A percentile compares a stretch with the other conserved stretches of the same genome.
Evolutionary conservation across 2,797 vertebrate genomes (phyloP).

Genomic region (Periparus ater): DNA sequence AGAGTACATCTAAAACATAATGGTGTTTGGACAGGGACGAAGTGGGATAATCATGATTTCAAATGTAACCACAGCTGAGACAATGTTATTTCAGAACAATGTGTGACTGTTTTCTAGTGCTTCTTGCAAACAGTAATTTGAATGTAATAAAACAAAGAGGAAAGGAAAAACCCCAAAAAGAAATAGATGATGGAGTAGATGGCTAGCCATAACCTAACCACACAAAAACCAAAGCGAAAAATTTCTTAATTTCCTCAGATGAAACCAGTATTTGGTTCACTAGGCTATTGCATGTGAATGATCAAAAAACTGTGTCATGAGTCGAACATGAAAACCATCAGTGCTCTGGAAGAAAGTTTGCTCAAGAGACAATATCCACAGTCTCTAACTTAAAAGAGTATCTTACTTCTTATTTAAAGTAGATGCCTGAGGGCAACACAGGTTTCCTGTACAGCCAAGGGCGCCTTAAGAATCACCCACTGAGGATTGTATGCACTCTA

Average conservation of each 20-base stretch:
- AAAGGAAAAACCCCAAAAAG: not conserved
- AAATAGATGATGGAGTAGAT: not conserved
- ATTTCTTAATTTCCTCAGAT: not conserved
- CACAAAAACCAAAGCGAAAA: not conserved
- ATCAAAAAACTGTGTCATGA: not conserved
- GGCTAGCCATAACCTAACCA: not conserved
- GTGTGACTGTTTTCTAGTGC: not conserved
- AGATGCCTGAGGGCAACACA: constrained; percentile 10
- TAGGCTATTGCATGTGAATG: not conserved
- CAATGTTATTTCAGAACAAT: constrained; percentile 23
- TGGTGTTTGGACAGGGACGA: constrained; percentile 41
- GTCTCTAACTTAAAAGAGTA: not conserved
- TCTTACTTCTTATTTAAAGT: constrained; percentile 8
- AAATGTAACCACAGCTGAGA: constrained; percentile 31
- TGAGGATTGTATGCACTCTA: not conserved
- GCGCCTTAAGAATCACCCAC: not conserved
- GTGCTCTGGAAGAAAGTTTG: not conserved
- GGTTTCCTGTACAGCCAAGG: constrained; percentile 5
- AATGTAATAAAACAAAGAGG: not conserved
- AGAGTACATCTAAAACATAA: constrained; percentile 26
- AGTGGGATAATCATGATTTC: constrained; percentile 41
- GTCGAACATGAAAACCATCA: not conserved
- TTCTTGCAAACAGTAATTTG: constrained; percentile 5
- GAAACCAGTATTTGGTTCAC: not conserved
- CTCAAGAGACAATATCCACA: not conserved